Percentiles rank a stretch among this genome's conserved stretches.
Evolutionary conservation across 1,140 invertebrate genomes (phyloP).

Genomic region (Nixonia krombeini): DNA sequence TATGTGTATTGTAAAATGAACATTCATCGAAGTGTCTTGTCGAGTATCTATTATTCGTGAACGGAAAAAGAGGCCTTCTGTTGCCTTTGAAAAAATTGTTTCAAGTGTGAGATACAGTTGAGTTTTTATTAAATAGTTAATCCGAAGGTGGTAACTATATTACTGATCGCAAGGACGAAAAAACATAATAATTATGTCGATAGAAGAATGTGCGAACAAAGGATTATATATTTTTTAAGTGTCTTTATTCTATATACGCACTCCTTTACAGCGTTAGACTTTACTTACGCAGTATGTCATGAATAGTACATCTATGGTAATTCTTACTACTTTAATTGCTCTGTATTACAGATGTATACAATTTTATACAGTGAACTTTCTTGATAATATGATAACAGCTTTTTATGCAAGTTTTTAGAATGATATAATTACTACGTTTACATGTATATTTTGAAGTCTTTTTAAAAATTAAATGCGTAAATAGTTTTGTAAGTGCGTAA

Average conservation of each 20-base stretch:
- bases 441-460: too few species aligned
- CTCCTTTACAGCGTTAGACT: background rate
- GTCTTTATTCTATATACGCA: slow-evolving; percentile 5
- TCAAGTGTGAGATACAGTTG: slow-evolving; percentile 15
- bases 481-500: too few species aligned
- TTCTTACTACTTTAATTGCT: background rate
- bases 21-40: slow-evolving; percentile 14
- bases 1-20: background rate
- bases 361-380: background rate
- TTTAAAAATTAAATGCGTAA: too few species aligned
- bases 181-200: background rate
- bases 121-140: slow-evolving; percentile 12
- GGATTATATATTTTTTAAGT: slow-evolving; percentile 21
- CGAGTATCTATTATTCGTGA: background rate
- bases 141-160: background rate
- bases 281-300: background rate
- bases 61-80: slow-evolving; percentile 5
- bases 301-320: background rate
- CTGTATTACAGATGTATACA: background rate
- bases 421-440: too few species aligned
- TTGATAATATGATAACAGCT: background rate
- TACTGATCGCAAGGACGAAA: slow-evolving; percentile 1
- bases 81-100: slow-evolving; percentile 12
- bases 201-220: background rate
- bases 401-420: too few species aligned